Conservation (phyloP, 2,113 vertebrate genomes). For the Rousettus leschenaultii region DNA sequence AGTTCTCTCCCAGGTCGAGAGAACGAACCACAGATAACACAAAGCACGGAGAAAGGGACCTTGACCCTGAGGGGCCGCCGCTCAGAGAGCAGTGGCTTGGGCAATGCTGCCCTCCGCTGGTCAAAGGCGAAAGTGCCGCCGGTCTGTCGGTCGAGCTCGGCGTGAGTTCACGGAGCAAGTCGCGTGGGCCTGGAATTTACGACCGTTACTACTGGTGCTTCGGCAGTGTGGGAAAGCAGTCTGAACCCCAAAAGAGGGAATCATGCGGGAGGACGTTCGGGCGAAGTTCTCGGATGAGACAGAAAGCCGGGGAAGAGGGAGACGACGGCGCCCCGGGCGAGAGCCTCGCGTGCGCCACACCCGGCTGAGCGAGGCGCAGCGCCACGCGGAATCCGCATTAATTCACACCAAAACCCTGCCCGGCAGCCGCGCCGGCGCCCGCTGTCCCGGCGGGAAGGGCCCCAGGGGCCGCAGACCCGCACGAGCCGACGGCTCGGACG, state of each 20-base stretch:
- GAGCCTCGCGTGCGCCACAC: not conserved
- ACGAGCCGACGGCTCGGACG: not conserved
- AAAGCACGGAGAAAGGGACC: not conserved
- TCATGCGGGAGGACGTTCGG: not conserved
- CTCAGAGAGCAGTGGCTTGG: constrained; percentile 16
- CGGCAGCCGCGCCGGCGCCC: not conserved
- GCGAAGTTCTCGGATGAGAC: not conserved
- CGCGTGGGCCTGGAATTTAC: not conserved
- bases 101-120: constrained; percentile 63
- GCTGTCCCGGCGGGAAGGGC: not conserved
- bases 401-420: not conserved
- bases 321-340: not conserved
- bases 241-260: not conserved
- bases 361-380: not conserved
- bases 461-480: not conserved
- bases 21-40: not conserved
- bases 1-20: not conserved
- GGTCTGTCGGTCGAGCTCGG: not conserved
- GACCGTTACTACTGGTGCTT: not conserved
- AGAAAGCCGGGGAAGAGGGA: not conserved
- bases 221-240: not conserved
- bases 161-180: not conserved
- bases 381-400: not conserved
- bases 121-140: not conserved
- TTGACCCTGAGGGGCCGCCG: fast-evolving